Base-by-base conservation (phyloP, 30 jellyfish, hydroid and myxozoan species). In the Chironex yamaguchii region DNA sequence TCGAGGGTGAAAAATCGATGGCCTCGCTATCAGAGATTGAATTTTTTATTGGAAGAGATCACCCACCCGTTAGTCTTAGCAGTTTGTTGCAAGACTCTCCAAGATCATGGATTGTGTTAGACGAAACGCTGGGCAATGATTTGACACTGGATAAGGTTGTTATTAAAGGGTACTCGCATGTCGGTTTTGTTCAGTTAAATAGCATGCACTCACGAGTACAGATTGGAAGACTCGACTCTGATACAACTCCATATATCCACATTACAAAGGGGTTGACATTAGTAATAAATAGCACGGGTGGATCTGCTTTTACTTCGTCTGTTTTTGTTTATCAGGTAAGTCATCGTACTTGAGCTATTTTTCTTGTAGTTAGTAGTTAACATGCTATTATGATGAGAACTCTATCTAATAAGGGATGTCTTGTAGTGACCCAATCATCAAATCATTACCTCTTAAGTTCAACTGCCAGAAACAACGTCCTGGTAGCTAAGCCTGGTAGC, bases 51-150 rank as follows among this genome's bases (percentile, higher is more conserved):
- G 93, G 93, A 12, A 20, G 72, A 52, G 87, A 83, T 12, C 36
- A 30, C 31, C 93, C 93, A 0, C 51, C 87, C 2, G 70, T 31
- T 62, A 29, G 34, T 9, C 81, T 74, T 26, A 17, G 62, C 54
- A 87, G 71, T 34, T 51, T 83, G 0, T 25, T 33, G 52, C 87
- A 83, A 53, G 87, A 53, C 81, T 69, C 87, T 28, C 87, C 87
- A 4, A 49, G 87, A 34, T 34, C 93, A 12, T 83, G 93, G 93
- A 42, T 83, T 4, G 49, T 83, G n/a, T 62, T 83, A 0, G 93
- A 83, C n/a, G 81, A 69, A 3, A 17, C 21, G 25, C 72, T 34
- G 3, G 1, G 36, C 3, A 36, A 20, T 13, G n/a, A 34, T 9
- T 30, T 33, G 0, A 62, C 50, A 24, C 20, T 83, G 1, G 42